These are phyloP conservation scores for Sebastes trivittatus DNA, from an alignment of 2,797 vertebrate species.

Conservation along the genomic window DNA sequence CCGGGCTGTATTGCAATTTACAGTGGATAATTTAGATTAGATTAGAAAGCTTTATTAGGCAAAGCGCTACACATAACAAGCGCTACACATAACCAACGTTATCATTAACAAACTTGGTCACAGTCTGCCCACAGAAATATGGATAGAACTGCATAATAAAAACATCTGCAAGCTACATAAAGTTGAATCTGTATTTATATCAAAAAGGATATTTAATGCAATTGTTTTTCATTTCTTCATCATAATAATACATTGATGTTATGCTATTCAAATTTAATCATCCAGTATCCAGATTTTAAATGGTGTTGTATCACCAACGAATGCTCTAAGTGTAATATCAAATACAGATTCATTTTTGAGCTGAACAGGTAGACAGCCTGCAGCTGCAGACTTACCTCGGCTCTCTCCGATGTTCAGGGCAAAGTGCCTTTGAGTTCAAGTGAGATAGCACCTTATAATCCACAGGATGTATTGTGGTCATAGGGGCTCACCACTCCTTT, in stretches of 20 bases:
- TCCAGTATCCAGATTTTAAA: not conserved
- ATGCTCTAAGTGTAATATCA: not conserved
- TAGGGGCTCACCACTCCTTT: conserved; percentile 13
- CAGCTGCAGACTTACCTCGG: conserved; percentile 61
- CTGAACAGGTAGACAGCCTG: conserved; percentile 3
- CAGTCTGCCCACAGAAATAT: conserved; percentile 15
- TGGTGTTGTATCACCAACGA: not conserved
- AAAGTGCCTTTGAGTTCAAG: conserved; percentile 38
- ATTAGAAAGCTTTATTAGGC: not conserved
- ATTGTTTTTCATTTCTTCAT: not conserved
- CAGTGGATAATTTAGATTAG: conserved; percentile 14
- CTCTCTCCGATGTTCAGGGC: conserved; percentile 18
- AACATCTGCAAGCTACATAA: conserved; percentile 14
- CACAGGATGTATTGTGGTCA: conserved; percentile 34
- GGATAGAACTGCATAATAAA: conserved; percentile 9
- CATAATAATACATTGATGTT: not conserved
- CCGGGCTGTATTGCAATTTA: conserved; percentile 10
- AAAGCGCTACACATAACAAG: conserved; percentile 25
- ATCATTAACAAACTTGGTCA: conserved; percentile 24
- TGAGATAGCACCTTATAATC: conserved; percentile 44
- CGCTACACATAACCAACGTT: conserved; percentile 17
- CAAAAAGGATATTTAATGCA: not conserved
- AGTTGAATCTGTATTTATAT: not conserved
- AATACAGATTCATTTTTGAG: conserved; percentile 9
- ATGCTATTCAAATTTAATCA: not conserved